A percentile compares a stretch with the other conserved stretches of the same genome.
Conservation (phyloP, 2,113 vertebrate genomes). For the Scomber japonicus region DNA sequence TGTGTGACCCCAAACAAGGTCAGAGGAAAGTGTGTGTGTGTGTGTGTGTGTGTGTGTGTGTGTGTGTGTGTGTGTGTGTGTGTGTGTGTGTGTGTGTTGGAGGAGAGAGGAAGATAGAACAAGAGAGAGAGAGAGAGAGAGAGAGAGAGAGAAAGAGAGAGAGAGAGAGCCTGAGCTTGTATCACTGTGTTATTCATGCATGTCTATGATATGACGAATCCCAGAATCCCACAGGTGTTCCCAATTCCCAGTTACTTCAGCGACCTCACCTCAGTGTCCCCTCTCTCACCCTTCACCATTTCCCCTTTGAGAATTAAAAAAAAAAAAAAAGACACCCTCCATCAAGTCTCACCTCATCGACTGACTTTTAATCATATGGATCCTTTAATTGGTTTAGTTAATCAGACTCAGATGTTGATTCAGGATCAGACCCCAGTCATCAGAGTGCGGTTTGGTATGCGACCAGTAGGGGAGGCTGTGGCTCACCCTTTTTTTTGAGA, state of each 20-base stretch:
- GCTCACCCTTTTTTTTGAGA: constrained; percentile 61
- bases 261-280: constrained; percentile 61
- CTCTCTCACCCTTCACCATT: constrained; percentile 57
- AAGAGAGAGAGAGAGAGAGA: background rate
- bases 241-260: constrained; percentile 65
- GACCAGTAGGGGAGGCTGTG: constrained; percentile 80
- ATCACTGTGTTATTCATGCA: constrained; percentile 64
- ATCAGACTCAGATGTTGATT: constrained; percentile 51
- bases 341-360: constrained; percentile 59
- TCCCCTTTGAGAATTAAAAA: constrained; percentile 34
- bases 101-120: constrained; percentile 16
- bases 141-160: too few species aligned
- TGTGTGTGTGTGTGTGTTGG: background rate
- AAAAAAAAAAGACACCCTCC: constrained; percentile 15
- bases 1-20: constrained; percentile 78
- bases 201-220: constrained; percentile 73
- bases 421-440: constrained; percentile 11
- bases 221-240: constrained; percentile 79
- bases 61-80: too few species aligned
- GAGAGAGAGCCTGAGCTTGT: constrained; percentile 1
- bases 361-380: constrained; percentile 53
- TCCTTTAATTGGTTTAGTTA: constrained; percentile 66
- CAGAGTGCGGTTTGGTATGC: constrained; percentile 45
- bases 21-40: constrained; percentile 51
- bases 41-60: constrained; percentile 9